These are phyloP conservation scores for Coturnix japonica DNA, from an alignment of 2,113 vertebrate species.

Conservation along the genomic window DNA sequence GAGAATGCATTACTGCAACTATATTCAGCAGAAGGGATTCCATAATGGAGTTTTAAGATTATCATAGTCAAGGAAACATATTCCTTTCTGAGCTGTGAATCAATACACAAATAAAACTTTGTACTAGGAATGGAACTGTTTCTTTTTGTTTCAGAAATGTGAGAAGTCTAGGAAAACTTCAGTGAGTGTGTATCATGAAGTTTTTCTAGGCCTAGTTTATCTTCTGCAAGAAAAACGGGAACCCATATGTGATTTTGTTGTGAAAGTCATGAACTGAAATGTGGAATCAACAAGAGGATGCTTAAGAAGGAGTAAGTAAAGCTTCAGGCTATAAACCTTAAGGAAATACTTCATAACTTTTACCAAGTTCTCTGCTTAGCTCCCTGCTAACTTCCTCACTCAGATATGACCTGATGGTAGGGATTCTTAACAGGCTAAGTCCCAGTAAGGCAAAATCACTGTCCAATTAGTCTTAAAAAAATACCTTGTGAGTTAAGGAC, in stretches of 20 bases:
- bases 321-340: not conserved
- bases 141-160: not conserved
- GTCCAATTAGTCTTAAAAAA: not conserved
- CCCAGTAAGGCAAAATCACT: not conserved
- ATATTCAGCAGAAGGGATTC: not conserved
- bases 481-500: not conserved
- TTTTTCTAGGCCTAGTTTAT: not conserved
- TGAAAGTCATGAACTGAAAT: not conserved
- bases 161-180: not conserved
- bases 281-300: not conserved
- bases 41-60: not conserved
- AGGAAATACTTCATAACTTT: not conserved
- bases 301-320: not conserved
- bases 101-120: not conserved
- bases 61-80: not conserved
- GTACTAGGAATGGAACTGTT: not conserved
- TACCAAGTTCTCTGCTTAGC: rapidly evolving
- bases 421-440: not conserved
- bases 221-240: not conserved
- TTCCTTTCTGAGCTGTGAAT: not conserved
- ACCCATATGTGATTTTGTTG: not conserved
- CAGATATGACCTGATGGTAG: not conserved
- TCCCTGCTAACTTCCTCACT: not conserved
- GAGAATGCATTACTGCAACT: not conserved
- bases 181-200: rapidly evolving